Base-by-base conservation (phyloP, 2,797 vertebrate species). In the Tympanoctomys barrerae region DNA sequence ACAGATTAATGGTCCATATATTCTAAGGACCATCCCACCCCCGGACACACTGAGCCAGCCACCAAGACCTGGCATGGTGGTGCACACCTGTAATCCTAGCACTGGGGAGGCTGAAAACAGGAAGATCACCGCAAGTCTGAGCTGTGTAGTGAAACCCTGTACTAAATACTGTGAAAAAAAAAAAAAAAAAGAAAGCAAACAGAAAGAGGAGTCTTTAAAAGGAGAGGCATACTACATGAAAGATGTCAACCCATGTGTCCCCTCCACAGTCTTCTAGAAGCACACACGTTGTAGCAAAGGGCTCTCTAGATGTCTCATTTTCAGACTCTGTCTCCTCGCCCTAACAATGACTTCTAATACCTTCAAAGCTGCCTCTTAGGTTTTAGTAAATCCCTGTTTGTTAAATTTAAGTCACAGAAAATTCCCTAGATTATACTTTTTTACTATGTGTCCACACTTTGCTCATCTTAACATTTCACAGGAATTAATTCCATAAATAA, bases 401-500 rank as follows among this genome's bases (percentile, higher is more conserved):
- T 83, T 61, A 28, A 79, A 66, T 26, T 62, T 79, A 71, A 31
- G 18, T 83, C 87, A 71, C 31, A 52, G 70, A 92, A 96, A 87
- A 73, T 90, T 42, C 42, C 24, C 13, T 92, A 83, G 12, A 81
- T 86, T 66, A 1, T 52, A 71, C 75, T 78, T 90, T 77, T 79
- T 9, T 64, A 42, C 57, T 7, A n/a, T 5, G 19, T 21, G 14
- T 64, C 61, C 85, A 75, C 26, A 49, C n/a, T 87, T 85, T 83
- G 31, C 31, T 85, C 59, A 77, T 96, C 14, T 94, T 80, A 92
- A 86, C 24, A 85, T 88, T 64, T 93, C 59, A 36, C 4, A 86
- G 22, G 59, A 90, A 92, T 82, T 81, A 85, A 91, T 77, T 90
- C 22, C 59, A 5, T 52, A 89, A 93, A 31, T 85, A 87, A 91